These are phyloP conservation scores for Matsumurasca onukii DNA, from an alignment of 1,140 invertebrate genomes.

Conservation along the genomic window DNA sequence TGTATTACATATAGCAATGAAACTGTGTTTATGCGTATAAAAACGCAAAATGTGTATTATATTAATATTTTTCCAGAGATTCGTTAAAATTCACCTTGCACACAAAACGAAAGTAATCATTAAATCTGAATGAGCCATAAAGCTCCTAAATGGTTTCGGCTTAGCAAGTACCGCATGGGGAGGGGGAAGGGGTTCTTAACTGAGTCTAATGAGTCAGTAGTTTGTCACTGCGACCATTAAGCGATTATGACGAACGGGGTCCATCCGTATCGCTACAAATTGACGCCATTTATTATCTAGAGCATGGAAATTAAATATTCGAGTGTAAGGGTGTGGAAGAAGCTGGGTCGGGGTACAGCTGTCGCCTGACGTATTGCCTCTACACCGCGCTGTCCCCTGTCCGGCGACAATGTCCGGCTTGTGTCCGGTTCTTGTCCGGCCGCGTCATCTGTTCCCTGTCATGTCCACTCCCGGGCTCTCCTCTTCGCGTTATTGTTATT, in stretches of 20 bases:
- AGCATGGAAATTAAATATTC: slow-evolving; percentile 17
- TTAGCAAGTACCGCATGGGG: too few species aligned
- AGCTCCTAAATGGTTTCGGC: too few species aligned
- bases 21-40: too few species aligned
- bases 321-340: slow-evolving; percentile 17
- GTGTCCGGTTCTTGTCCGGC: slow-evolving; percentile 13
- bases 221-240: slow-evolving; percentile 19
- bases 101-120: too few species aligned
- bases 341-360: not conserved
- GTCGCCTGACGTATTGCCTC: slow-evolving; percentile 15
- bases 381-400: not conserved
- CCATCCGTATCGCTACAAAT: slow-evolving; percentile 17
- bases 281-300: slow-evolving; percentile 9
- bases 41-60: too few species aligned
- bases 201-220: too few species aligned
- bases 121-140: too few species aligned
- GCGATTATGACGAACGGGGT: slow-evolving; percentile 21
- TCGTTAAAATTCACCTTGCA: too few species aligned
- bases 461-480: not conserved
- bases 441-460: slow-evolving; percentile 5
- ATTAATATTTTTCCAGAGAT: too few species aligned
- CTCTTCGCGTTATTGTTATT: too few species aligned
- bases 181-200: too few species aligned
- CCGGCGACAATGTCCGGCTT: not conserved
- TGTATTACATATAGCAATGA: too few species aligned